Conservation (phyloP, 2,888 invertebrate species). For the Diabrotica balteata region DNA sequence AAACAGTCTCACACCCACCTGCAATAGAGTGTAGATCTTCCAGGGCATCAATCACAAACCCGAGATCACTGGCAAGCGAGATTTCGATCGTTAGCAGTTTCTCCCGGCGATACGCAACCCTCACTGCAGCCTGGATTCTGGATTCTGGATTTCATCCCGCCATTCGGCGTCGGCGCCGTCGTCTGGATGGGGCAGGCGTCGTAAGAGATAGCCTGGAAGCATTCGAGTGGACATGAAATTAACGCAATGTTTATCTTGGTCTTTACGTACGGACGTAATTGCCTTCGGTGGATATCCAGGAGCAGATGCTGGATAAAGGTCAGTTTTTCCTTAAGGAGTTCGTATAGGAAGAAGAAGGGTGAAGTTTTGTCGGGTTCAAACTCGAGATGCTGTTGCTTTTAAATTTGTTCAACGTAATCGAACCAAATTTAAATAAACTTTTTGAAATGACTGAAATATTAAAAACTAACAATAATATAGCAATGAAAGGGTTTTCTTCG, state of each 20-base stretch:
- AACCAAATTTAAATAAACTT: too few species aligned
- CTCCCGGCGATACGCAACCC: slow-evolving; percentile 52
- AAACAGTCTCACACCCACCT: slow-evolving; percentile 32
- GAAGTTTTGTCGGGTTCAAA: slow-evolving; percentile 6
- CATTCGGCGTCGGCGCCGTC: slow-evolving; percentile 43
- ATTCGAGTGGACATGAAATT: slow-evolving; percentile 26
- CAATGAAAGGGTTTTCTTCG: too few species aligned
- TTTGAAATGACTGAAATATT: too few species aligned
- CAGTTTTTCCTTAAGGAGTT: slow-evolving; percentile 19
- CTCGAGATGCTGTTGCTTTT: slow-evolving; percentile 1
- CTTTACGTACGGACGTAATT: slow-evolving; percentile 21
- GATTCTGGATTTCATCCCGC: slow-evolving; percentile 43
- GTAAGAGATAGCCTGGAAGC: slow-evolving; percentile 24
- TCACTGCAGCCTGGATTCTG: slow-evolving; percentile 53
- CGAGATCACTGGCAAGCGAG: slow-evolving; percentile 6
- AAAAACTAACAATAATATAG: too few species aligned
- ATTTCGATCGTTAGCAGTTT: slow-evolving; percentile 37
- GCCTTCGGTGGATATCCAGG: slow-evolving; percentile 18
- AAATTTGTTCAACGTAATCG: background rate
- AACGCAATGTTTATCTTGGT: slow-evolving; percentile 29
- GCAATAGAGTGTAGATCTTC: slow-evolving; percentile 31
- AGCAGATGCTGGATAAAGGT: slow-evolving; percentile 21
- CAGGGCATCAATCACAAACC: slow-evolving; percentile 27
- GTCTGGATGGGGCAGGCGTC: slow-evolving; percentile 12
- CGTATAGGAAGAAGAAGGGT: background rate